Evolutionary conservation across 2,797 vertebrate species (phyloP).

Genomic region (Mastacembelus armatus): DNA sequence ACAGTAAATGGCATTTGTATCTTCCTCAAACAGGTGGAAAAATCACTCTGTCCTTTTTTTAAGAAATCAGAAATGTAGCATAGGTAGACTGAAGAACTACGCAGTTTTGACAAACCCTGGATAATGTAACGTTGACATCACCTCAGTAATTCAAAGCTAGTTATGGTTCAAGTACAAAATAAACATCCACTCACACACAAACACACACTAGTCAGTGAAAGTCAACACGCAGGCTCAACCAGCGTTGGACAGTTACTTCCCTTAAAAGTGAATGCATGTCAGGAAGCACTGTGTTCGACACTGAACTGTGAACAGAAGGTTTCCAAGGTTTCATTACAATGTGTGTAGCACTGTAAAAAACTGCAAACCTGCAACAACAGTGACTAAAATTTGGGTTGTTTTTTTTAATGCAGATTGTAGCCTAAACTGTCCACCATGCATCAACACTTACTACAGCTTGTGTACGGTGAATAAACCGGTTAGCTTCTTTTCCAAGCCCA

Average conservation of each 20-base stretch:
- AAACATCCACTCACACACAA: slow-evolving; percentile 30
- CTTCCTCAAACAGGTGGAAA: slow-evolving; percentile 50
- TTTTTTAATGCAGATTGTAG: slow-evolving; percentile 26
- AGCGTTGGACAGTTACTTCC: slow-evolving; percentile 35
- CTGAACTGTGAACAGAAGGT: slow-evolving; percentile 17
- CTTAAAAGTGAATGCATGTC: slow-evolving; percentile 29
- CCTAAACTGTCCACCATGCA: slow-evolving; percentile 53
- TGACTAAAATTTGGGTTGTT: not conserved
- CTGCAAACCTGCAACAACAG: slow-evolving; percentile 16
- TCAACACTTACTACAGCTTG: slow-evolving; percentile 29
- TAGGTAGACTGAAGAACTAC: slow-evolving; percentile 59
- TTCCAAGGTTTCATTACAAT: slow-evolving; percentile 13
- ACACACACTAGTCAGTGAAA: slow-evolving; percentile 39
- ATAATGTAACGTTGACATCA: slow-evolving; percentile 72
- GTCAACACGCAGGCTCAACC: slow-evolving; percentile 52
- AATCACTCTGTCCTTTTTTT: slow-evolving; percentile 53
- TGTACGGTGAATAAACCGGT: slow-evolving; percentile 31
- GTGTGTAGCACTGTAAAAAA: slow-evolving; percentile 11
- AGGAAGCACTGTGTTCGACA: slow-evolving; percentile 55
- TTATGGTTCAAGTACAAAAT: slow-evolving; percentile 78
- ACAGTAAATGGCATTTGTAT: slow-evolving; percentile 71
- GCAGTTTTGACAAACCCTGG: slow-evolving; percentile 71
- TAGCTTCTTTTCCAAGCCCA: slow-evolving; percentile 9
- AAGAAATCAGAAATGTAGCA: slow-evolving; percentile 75
- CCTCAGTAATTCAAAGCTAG: slow-evolving; percentile 69